Evolutionary conservation across 1,140 invertebrate genomes (phyloP), one percentile per base, ranked within the genome.

Genomic region (Nylanderia fulva): DNA sequence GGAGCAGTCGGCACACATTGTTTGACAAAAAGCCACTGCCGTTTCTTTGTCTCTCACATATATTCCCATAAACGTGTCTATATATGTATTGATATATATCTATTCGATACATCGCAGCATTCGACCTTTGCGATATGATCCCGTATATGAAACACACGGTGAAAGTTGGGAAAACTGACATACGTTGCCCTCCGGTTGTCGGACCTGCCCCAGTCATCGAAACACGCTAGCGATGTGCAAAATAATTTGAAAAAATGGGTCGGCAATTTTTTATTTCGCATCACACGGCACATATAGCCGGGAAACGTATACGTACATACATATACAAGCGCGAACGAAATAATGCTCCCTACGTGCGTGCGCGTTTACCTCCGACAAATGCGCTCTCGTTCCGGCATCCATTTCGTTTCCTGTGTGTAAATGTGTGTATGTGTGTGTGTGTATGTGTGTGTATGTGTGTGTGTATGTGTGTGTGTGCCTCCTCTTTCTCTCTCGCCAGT

Each of bases 311-410:
- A 42, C 9, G 11, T 45, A 13, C 18, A 48, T 18, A 48, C 6
- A 48, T 48, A 15, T 45, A 45, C 13, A 7, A 8, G 33, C 42
- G 54, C 52, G 36, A 52, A 82, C 77, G 36, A 82, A 82, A 82
- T 82, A 82, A 82, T 82, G 77, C 29, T 60, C 24, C 13, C 33
- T 82, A 71, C 77, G 77, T 82, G 77, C 77, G 77, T 82, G 66
- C 77, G 56, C 77, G 66, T 82, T 82, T 82, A 58, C 66, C 42
- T 42, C 52, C 66, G 77, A 82, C 77, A 82, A 82, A 82, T 82
- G 66, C 77, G 77, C 54, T 45, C 77, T 42, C 48, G 24, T n/a
- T 15, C 36, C 52, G 36, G 39, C 66, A 42, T 42, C 52, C 77
- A 71, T 80, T 56, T 13, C 77, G 66, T 33, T 69, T 58, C 54